These are phyloP conservation scores for Hirtodrosophila trivittata DNA, from an alignment of 2,888 invertebrate genomes.

Conservation along the genomic window DNA sequence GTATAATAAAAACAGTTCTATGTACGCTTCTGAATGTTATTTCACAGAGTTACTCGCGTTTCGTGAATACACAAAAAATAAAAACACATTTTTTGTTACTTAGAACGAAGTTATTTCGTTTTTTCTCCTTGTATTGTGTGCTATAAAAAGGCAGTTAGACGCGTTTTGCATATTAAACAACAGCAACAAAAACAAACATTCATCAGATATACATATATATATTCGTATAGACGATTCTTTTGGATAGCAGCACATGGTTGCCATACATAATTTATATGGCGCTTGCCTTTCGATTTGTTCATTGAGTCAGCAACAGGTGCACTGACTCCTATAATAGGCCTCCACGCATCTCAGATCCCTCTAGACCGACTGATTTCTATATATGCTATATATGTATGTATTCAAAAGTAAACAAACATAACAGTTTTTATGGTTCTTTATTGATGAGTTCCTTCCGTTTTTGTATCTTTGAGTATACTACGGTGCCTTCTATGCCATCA, in stretches of 20 bases:
- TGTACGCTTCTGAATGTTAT: too few species aligned
- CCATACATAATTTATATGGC: constrained; percentile 43
- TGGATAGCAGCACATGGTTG: constrained; percentile 28
- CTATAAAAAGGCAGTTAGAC: constrained; percentile 51
- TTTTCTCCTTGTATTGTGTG: constrained; percentile 31
- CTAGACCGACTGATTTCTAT: too few species aligned
- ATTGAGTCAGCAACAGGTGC: constrained; percentile 67
- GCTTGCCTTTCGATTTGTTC: constrained; percentile 25
- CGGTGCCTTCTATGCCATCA: too few species aligned
- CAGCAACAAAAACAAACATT: constrained; percentile 10
- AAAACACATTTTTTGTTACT: not conserved
- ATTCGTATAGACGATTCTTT: constrained; percentile 7
- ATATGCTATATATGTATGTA: too few species aligned
- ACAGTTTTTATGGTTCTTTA: too few species aligned
- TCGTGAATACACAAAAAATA: too few species aligned
- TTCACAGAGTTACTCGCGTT: too few species aligned
- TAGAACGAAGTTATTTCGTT: constrained; percentile 30
- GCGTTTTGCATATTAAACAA: constrained; percentile 62
- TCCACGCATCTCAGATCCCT: too few species aligned
- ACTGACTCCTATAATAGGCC: constrained; percentile 29
- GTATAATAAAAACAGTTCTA: too few species aligned
- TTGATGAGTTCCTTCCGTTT: too few species aligned
- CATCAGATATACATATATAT: constrained; percentile 26
- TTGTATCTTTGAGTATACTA: too few species aligned
- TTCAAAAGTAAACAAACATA: too few species aligned